phyloP scores from a whole-genome alignment of 2,797 vertebrate genomes.

The Leptodactylus fallax region DNA sequence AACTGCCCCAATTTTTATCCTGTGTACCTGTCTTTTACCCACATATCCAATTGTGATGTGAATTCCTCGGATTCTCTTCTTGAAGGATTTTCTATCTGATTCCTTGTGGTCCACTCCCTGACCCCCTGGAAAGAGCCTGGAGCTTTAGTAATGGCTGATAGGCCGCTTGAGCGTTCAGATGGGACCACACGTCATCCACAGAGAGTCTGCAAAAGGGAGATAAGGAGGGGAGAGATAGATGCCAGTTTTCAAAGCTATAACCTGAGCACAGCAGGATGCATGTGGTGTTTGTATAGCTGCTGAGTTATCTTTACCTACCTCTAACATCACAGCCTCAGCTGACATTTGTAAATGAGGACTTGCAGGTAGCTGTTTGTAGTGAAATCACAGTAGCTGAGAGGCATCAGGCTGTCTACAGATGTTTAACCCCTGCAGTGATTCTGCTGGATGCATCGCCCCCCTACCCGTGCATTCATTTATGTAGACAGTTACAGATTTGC shows the following conservation, averaged over 20 bases:
- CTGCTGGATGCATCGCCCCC: neutral
- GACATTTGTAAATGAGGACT: conserved; percentile 50
- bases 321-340: conserved; percentile 44
- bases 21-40: neutral
- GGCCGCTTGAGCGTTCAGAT: conserved; percentile 17
- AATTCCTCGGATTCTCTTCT: neutral
- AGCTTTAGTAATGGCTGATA: conserved; percentile 37
- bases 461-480: conserved; percentile 2
- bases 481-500: neutral
- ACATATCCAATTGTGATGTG: neutral
- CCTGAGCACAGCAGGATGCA: conserved; percentile 36
- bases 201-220: conserved; percentile 32
- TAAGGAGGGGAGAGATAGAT: conserved; percentile 50
- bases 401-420: neutral
- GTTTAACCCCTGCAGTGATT: conserved; percentile 40
- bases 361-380: conserved; percentile 46
- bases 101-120: conserved; percentile 12
- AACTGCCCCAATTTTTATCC: neutral
- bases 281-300: conserved; percentile 42
- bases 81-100: conserved; percentile 29
- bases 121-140: conserved; percentile 30
- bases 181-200: conserved; percentile 34
- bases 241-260: conserved; percentile 52
- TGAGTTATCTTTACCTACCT: conserved; percentile 44
- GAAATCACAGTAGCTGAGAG: conserved; percentile 36